Conservation (phyloP, 2,797 vertebrate genomes). For the Ceryle rudis region DNA sequence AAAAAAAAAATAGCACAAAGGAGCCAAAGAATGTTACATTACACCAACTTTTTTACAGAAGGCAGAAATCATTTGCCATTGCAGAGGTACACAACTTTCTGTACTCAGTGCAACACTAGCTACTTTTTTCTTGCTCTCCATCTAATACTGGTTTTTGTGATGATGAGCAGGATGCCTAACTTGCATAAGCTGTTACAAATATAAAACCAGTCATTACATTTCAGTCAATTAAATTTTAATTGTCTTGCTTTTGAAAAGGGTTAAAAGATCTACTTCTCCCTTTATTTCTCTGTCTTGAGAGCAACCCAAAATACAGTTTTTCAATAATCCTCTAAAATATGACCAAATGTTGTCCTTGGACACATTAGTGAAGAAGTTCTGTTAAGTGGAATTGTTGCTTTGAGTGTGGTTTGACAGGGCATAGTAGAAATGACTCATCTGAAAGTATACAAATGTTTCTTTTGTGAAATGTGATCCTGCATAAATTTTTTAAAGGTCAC, state of each 20-base stretch:
- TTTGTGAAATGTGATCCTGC: slow-evolving; percentile 8
- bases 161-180: neutral
- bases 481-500: slow-evolving; percentile 54
- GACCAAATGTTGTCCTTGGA: neutral
- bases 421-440: slow-evolving; percentile 49
- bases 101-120: neutral
- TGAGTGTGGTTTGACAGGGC: slow-evolving; percentile 13
- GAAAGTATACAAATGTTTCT: slow-evolving; percentile 25
- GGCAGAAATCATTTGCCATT: neutral
- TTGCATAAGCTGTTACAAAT: neutral
- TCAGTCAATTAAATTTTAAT: neutral
- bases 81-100: neutral
- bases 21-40: neutral
- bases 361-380: neutral
- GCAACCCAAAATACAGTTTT: neutral
- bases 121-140: neutral
- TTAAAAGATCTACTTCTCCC: neutral
- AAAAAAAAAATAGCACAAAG: neutral
- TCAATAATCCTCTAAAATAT: slow-evolving; percentile 4
- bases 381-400: neutral
- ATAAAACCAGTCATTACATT: neutral
- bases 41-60: neutral
- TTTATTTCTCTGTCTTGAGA: neutral
- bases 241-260: neutral
- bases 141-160: neutral